Conservation (phyloP, 2,888 invertebrate species). For the Orchestes rusci region DNA sequence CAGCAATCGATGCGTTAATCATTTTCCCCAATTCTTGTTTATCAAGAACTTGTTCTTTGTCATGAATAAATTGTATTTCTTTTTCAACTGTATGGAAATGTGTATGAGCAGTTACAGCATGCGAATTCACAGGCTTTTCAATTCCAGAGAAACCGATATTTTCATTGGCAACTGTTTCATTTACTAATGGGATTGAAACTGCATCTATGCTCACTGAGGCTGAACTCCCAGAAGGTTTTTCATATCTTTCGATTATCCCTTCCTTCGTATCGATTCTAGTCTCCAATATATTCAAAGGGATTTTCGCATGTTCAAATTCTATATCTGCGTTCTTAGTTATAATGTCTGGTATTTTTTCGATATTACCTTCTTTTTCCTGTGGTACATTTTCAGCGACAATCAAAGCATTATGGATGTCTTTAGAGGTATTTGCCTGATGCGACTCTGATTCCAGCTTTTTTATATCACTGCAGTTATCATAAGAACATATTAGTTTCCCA, state of each 20-base stretch:
- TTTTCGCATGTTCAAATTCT: constrained; percentile 46
- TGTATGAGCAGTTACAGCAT: constrained; percentile 36
- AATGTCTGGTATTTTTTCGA: constrained; percentile 45
- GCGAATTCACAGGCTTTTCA: constrained; percentile 18
- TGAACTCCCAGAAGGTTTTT: constrained; percentile 34
- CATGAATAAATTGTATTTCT: constrained; percentile 36
- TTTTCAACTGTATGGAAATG: constrained; percentile 37
- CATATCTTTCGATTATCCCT: constrained; percentile 31
- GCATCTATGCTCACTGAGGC: constrained; percentile 40
- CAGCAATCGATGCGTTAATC: constrained; percentile 41
- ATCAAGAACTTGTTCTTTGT: constrained; percentile 41
- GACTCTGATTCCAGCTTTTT: constrained; percentile 31
- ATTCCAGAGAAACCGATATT: constrained; percentile 16
- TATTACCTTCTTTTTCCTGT: constrained; percentile 48
- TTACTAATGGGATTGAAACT: constrained; percentile 42
- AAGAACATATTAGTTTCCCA: constrained; percentile 32
- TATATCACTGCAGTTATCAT: constrained; percentile 33
- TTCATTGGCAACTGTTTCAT: constrained; percentile 28
- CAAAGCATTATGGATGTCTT: constrained; percentile 45
- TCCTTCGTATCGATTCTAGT: constrained; percentile 38
- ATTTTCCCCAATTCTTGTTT: no score
- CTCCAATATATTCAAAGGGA: constrained; percentile 43
- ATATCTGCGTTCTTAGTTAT: constrained; percentile 45
- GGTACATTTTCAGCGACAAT: constrained; percentile 45
- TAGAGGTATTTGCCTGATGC: constrained; percentile 39